Base-by-base conservation (phyloP, 2,113 vertebrate species). In the Grammomys surdaster region DNA sequence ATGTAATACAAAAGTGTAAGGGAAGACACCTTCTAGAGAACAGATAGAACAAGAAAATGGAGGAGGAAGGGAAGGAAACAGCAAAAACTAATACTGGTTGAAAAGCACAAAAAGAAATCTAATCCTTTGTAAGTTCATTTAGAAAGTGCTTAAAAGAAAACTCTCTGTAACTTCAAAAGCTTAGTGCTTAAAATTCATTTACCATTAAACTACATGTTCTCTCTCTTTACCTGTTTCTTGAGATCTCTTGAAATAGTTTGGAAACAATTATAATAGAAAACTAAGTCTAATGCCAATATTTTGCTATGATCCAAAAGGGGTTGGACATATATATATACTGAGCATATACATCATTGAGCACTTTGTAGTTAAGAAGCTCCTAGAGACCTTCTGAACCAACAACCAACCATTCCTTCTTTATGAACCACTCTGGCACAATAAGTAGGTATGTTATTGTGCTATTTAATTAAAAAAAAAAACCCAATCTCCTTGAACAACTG, bases 91-190 rank as follows among this genome's bases (percentile, higher is more conserved):
- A 86, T 86, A 31, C 33, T 85, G 60, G 3, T 86, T 48, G 17
- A 31, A 86, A 86, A 48, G 28, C 48, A 9, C 28, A 65, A 85
- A 28, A 63, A 60, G 12, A 63, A 84, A 31, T 1, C 60, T 43
- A 46, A 65, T 46, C 40, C n/a, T 63, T 84, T 63, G 7, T 28
- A 84, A 85, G 60, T 46, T 28, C 43, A 65, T 65, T 65, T 82
- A 82, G 56, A 60, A 84, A 60, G 20, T 58, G 20, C 54, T 82
- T 54, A 36, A 80, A 54, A 80, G 56, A 70, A 91, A 56, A 86
- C 90, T 7, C 81, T 72, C 88, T 7, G 70, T 81, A 65, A 94
- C 84, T 97, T 94, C 51, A 91, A 97, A 43, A 63, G 13, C 56
- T 56, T 24, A 76, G 93, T 7, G 28, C 36, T 94, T 89, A 65